Conservation (phyloP, 1,140 invertebrate species). For the Hermetia illucens region DNA sequence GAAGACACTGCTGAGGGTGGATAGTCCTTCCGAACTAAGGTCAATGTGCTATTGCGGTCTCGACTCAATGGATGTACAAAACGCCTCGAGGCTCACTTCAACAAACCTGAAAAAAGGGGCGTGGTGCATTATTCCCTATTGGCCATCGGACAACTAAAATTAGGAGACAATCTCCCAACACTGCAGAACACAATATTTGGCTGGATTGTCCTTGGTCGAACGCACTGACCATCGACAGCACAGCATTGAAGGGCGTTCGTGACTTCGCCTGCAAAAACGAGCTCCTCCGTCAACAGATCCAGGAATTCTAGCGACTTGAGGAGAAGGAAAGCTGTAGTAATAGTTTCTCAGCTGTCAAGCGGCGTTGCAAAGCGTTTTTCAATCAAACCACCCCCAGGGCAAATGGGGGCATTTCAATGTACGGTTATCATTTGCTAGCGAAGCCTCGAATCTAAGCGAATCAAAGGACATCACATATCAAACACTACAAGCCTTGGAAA, state of each 20-base stretch:
- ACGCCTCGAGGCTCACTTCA: too few species aligned
- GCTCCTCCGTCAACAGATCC: neutral
- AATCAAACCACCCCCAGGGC: neutral
- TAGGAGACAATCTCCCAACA: constrained; percentile 12
- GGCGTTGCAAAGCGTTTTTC: constrained; percentile 5
- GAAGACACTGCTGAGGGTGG: too few species aligned
- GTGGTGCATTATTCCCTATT: constrained; percentile 9
- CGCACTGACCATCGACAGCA: constrained; percentile 2
- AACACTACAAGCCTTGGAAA: constrained; percentile 9
- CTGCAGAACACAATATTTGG: constrained; percentile 21
- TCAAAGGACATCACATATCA: constrained; percentile 10
- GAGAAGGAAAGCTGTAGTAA: constrained; percentile 2
- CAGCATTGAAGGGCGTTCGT: neutral
- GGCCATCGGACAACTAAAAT: constrained; percentile 13
- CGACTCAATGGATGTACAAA: too few species aligned
- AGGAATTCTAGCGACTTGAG: constrained; percentile 10
- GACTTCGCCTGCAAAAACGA: neutral
- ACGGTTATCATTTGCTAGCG: constrained; percentile 14
- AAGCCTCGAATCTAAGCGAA: constrained; percentile 9
- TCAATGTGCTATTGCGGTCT: too few species aligned
- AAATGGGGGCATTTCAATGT: constrained; percentile 16
- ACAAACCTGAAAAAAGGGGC: constrained; percentile 17
- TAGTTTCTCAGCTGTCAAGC: neutral
- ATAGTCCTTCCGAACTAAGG: too few species aligned
- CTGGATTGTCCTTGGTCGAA: constrained; percentile 20